These are phyloP conservation scores for Nymphalis polychloros DNA, from an alignment of 2,888 invertebrate species.

Conservation along the genomic window DNA sequence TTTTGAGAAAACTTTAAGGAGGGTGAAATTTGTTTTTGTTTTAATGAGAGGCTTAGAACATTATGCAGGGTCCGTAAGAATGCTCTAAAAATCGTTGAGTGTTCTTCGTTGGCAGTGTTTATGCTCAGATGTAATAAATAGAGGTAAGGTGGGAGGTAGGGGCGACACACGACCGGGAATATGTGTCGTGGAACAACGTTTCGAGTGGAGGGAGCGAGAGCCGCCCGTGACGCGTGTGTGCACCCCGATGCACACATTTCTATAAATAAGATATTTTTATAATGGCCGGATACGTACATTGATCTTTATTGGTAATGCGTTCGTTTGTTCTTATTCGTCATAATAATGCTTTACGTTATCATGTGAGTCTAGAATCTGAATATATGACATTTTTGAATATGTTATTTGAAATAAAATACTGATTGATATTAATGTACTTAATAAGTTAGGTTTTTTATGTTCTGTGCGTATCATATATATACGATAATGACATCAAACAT, in stretches of 20 bases:
- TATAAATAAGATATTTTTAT: slow-evolving; percentile 44
- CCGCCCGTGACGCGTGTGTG: slow-evolving; percentile 37
- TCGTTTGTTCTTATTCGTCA: slow-evolving; percentile 26
- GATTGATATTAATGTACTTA: no score
- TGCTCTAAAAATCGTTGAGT: slow-evolving; percentile 37
- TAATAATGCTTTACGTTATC: slow-evolving; percentile 9
- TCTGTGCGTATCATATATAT: no score
- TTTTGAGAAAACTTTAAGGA: slow-evolving; percentile 29
- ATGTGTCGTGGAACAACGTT: slow-evolving; percentile 47
- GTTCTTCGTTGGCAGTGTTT: slow-evolving; percentile 41
- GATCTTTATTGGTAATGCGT: slow-evolving; percentile 40
- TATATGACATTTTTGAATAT: neutral
- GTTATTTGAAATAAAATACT: no score
- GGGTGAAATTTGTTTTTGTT: slow-evolving; percentile 41
- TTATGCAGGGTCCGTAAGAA: slow-evolving; percentile 39
- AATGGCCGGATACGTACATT: slow-evolving; percentile 49
- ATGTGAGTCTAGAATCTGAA: neutral
- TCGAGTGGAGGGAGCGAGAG: slow-evolving; percentile 53
- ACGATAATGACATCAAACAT: no score
- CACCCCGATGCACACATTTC: slow-evolving; percentile 41
- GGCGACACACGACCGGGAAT: slow-evolving; percentile 42
- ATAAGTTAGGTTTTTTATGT: no score
- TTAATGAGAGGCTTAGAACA: slow-evolving; percentile 41
- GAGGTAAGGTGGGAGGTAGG: slow-evolving; percentile 41
- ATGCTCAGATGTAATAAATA: slow-evolving; percentile 45